Conservation (phyloP, 1,140 invertebrate genomes). For the Laodelphax striatellus region DNA sequence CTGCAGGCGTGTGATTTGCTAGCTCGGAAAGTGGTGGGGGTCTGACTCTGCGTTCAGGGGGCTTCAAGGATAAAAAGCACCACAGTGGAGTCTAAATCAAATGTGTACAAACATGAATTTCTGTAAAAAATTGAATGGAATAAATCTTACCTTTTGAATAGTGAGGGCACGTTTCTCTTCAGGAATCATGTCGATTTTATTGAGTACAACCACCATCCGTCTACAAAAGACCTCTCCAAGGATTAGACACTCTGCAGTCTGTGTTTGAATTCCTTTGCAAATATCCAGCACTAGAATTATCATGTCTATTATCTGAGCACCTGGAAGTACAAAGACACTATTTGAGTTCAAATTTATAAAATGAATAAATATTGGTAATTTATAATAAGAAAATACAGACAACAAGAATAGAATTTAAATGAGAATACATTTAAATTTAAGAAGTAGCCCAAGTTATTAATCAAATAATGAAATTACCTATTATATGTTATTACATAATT, state of each 20-base stretch:
- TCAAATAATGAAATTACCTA: no score
- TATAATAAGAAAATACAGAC: background rate
- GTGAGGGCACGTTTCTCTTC: conserved; percentile 33
- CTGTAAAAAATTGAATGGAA: no score
- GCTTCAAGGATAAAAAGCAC: no score
- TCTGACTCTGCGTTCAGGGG: no score
- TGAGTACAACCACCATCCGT: conserved; percentile 58
- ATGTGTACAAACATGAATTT: conserved; percentile 6
- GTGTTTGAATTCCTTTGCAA: conserved; percentile 65
- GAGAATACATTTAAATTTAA: no score
- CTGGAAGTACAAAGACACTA: conserved; percentile 22
- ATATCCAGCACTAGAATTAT: conserved; percentile 65
- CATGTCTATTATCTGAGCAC: conserved; percentile 65
- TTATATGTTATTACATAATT: no score
- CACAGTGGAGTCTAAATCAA: no score
- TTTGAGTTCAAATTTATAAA: no score
- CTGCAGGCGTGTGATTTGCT: no score
- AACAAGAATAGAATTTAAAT: no score
- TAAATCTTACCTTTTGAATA: conserved; percentile 43
- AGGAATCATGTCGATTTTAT: conserved; percentile 58
- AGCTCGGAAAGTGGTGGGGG: no score
- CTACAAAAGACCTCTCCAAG: conserved; percentile 57
- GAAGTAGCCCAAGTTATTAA: no score
- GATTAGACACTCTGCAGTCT: conserved; percentile 68
- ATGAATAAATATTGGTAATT: background rate